A percentile compares a stretch with the other conserved stretches of the same genome.
These are phyloP conservation scores for Tachina lurida DNA, from an alignment of 2,888 invertebrate species.

Conservation along the genomic window DNA sequence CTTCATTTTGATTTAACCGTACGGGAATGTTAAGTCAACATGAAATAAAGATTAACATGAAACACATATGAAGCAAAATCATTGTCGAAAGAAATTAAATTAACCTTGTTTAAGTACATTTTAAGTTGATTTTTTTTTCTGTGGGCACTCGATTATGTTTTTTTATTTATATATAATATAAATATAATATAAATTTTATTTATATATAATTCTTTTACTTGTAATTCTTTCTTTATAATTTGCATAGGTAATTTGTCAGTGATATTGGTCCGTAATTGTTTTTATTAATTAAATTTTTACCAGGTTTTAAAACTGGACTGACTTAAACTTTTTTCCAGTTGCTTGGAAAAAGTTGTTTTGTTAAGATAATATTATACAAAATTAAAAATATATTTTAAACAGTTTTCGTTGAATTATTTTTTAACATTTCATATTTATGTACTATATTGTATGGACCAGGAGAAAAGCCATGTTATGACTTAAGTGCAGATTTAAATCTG, in stretches of 20 bases:
- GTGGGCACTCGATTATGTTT: too few species aligned
- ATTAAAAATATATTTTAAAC: conserved; percentile 39
- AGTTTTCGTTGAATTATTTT: conserved; percentile 27
- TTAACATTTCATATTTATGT: conserved; percentile 41
- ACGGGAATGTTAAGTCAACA: too few species aligned
- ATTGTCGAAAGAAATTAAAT: too few species aligned
- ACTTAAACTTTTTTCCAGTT: conserved; percentile 46
- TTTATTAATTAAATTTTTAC: conserved; percentile 27
- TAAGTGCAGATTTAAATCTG: conserved; percentile 38
- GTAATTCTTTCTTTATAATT: neutral
- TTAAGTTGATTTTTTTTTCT: too few species aligned
- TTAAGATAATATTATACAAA: conserved; percentile 32
- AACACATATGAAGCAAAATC: too few species aligned
- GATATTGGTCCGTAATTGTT: conserved; percentile 36
- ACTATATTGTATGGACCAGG: conserved; percentile 49
- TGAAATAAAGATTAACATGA: too few species aligned
- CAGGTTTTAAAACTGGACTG: conserved; percentile 40
- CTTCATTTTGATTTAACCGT: too few species aligned
- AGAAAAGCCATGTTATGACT: conserved; percentile 12
- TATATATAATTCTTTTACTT: too few species aligned
- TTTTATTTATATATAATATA: too few species aligned
- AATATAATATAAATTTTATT: too few species aligned
- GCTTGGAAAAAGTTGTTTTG: conserved; percentile 38
- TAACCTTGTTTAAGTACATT: too few species aligned
- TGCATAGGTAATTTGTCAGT: conserved; percentile 21